phyloP scores from a whole-genome alignment of 1,140 invertebrate genomes.

The Papilio polyxenes region DNA sequence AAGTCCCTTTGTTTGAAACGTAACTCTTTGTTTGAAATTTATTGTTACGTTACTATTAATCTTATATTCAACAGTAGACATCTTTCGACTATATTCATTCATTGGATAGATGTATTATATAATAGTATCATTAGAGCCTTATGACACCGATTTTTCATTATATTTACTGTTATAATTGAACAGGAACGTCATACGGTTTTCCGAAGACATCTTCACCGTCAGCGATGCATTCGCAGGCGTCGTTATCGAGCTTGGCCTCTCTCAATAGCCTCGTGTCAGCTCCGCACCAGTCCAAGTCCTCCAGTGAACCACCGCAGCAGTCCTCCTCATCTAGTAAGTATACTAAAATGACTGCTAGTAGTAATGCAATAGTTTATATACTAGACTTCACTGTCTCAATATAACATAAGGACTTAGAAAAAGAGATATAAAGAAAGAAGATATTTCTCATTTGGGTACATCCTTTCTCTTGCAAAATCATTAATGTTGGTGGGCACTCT shows the following conservation, averaged over 20 bases:
- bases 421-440: no score
- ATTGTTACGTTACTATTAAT: no score
- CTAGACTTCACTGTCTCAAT: no score
- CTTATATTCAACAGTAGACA: no score
- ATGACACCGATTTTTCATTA: neutral
- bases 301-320: constrained; percentile 49
- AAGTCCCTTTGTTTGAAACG: no score
- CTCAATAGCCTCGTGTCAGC: constrained; percentile 70
- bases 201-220: constrained; percentile 79
- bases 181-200: constrained; percentile 76
- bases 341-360: neutral
- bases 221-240: constrained; percentile 65
- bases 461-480: neutral
- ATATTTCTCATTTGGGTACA: neutral
- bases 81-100: no score
- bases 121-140: no score
- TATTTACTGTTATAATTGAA: neutral
- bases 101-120: no score
- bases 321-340: constrained; percentile 61
- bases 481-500: neutral
- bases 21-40: neutral
- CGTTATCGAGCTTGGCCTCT: constrained; percentile 69
- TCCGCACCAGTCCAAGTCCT: constrained; percentile 66
- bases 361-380: neutral
- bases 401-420: no score